Percentiles rank a stretch among this genome's conserved stretches.
Conservation (phyloP, 2,797 vertebrate genomes). For the Onychomys torridus region DNA sequence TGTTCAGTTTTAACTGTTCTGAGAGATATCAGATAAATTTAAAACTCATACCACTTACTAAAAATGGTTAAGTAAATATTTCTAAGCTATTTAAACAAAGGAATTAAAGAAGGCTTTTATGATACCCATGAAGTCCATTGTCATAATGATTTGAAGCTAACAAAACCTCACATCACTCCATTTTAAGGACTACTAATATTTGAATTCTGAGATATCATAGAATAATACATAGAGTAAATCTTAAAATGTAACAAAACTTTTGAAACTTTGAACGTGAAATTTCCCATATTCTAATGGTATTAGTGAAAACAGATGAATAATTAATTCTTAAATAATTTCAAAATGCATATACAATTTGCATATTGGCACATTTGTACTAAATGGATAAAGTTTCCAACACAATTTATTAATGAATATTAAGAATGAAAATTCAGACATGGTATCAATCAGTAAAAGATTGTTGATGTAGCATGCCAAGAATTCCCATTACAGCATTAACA, state of each 20-base stretch:
- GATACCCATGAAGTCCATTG: not conserved
- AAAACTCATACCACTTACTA: not conserved
- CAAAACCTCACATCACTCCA: not conserved
- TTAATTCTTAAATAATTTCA: not conserved
- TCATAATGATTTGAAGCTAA: not conserved
- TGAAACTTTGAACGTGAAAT: constrained; percentile 17
- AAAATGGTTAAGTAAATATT: not conserved
- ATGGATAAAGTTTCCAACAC: not conserved
- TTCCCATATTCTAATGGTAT: not conserved
- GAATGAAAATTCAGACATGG: not conserved
- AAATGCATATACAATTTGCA: not conserved
- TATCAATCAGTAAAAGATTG: not conserved
- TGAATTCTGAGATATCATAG: not conserved
- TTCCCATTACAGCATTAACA: not conserved
- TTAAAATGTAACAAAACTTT: constrained; percentile 2
- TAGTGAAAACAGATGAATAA: not conserved
- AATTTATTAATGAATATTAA: not conserved
- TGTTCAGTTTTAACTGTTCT: constrained; percentile 6
- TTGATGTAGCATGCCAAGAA: too few relatives aligned
- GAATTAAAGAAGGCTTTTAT: not conserved
- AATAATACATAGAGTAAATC: not conserved
- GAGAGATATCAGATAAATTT: not conserved
- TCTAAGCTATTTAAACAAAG: not conserved
- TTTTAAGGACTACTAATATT: not conserved
- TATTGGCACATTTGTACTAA: not conserved